Base-by-base conservation (phyloP, 1,140 invertebrate species). In the Patella vulgata region DNA sequence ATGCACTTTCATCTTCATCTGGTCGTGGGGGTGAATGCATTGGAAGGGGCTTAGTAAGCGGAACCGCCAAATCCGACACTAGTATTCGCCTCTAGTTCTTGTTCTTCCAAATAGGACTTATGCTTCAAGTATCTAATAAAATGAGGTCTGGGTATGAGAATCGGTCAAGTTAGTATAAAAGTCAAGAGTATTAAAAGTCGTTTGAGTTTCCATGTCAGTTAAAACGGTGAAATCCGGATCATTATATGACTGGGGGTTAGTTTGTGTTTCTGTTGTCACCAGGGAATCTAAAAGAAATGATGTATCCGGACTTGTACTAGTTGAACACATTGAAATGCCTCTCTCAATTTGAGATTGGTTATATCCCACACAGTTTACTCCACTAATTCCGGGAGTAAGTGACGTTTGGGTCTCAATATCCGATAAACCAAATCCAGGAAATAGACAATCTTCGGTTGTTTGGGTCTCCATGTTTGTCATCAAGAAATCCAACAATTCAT, bases 391-490 rank as follows among this genome's bases (percentile, higher is more conserved):
- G 12, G 55, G 55, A 17, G 31, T 12, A 17, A 28, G 21, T 6
- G 23, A 12, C 11, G 60, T 63, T 42, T 64, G 62, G 12, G 62
- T 64, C 19, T 64, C 54, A 40, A 40, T 64, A 27, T 64, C 62
- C 6, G 62, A 33, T 14, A 64, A 40, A 0, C 28, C 55, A 17
- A 53, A 25, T 14, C 21, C 33, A 31, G 28, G 25, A 27, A 52
- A 40, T 6, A 43, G 25, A 27, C 39, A 17, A 19, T 64, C 62
- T 31, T 63, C 60, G 1, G 62, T 64, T 1, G 60, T 63, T 33
- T 64, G 62, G 17, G 62, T 64, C 30, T 64, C 62, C 55, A 64
- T 64, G 42, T 64, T 64, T 19, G 36, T 64, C 61, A 63, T 63
- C 8, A 64, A 43, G 40, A 58, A 58, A 6, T 53, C 28, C n/a